phyloP scores from a whole-genome alignment of 2,888 invertebrate species.

The Platycheirus albimanus region DNA sequence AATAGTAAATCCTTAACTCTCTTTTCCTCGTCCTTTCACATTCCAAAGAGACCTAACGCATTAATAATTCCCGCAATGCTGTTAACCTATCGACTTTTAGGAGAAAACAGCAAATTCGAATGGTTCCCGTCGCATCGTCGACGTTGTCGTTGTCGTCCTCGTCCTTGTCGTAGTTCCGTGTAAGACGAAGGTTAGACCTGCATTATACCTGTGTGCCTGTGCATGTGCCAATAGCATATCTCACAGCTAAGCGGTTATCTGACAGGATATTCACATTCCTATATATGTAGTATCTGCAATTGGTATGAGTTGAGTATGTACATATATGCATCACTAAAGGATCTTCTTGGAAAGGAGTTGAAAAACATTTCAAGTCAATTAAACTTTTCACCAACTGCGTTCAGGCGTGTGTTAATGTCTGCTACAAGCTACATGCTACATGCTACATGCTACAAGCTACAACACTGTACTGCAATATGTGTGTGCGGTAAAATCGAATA shows the following conservation, averaged over 20 bases:
- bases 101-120: conserved; percentile 3
- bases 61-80: conserved; percentile 63
- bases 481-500: conserved; percentile 63
- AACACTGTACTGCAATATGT: no score
- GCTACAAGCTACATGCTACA: no score
- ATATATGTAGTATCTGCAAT: no score
- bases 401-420: conserved; percentile 39
- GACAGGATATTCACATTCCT: background rate
- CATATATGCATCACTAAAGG: conserved; percentile 1
- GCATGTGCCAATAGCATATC: conserved; percentile 68
- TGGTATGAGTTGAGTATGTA: no score
- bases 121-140: no score
- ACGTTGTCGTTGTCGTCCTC: no score
- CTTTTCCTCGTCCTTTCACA: background rate
- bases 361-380: conserved; percentile 74
- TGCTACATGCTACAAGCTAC: no score
- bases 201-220: conserved; percentile 69
- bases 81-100: conserved; percentile 64
- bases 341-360: conserved; percentile 39
- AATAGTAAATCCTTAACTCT: conserved; percentile 24
- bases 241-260: conserved; percentile 58
- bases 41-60: conserved; percentile 13
- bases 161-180: no score
- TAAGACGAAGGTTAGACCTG: conserved; percentile 35
- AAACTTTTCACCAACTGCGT: conserved; percentile 73